Base-by-base conservation (phyloP, 35 echinoderm and acorn worm genomes). In the Apostichopus parvimensis region DNA sequence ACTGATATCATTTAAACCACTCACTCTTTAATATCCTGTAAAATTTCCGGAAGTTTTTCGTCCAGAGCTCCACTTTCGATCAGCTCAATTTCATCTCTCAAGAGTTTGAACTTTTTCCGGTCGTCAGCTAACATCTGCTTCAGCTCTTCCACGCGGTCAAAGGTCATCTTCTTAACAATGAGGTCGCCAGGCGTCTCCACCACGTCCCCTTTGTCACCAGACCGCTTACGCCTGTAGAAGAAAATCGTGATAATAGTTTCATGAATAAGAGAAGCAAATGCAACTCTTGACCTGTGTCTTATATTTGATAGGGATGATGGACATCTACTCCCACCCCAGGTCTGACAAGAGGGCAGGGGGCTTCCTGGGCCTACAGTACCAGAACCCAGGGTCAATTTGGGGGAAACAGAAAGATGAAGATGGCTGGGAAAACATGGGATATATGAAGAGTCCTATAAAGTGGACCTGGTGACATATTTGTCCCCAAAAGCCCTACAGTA, bases 131-230 rank as follows among this genome's bases (percentile, higher is more conserved):
- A 79, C 95, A 96, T 93, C 57, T 81, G 77, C 64, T 94, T 96
- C 20, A 99, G 84, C 80, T 99, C 97, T 60, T 96, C 95, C 12
- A 99, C 90, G 68, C 97, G 70, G 53, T 99, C 97, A 90, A 93
- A 92, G 73, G 95, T 99, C 88, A 99, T 87, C 73, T 94, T 96
- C n/a, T 88, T 94, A 5, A 99, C 93, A 6, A 96, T 90, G 57
- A 96, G 78, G 78, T 95, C 94, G 4, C 84, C 96, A 24, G 96
- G 91, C 0, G 95, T 96, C 80, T 98, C 97, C 77, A 94, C 93
- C 34, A 93, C 83, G 22, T 98, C 96, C 54, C 89, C 72, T 61
- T 83, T 78, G 18, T 98, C 97, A 15, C 93, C 93, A 91, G 87
- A 94, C 73, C 97, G 90, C 54, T 98, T 98, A 4, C 97, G 82